These are phyloP conservation scores for Drosophila lacicola DNA, from an alignment of 2,888 invertebrate species.

Conservation along the genomic window DNA sequence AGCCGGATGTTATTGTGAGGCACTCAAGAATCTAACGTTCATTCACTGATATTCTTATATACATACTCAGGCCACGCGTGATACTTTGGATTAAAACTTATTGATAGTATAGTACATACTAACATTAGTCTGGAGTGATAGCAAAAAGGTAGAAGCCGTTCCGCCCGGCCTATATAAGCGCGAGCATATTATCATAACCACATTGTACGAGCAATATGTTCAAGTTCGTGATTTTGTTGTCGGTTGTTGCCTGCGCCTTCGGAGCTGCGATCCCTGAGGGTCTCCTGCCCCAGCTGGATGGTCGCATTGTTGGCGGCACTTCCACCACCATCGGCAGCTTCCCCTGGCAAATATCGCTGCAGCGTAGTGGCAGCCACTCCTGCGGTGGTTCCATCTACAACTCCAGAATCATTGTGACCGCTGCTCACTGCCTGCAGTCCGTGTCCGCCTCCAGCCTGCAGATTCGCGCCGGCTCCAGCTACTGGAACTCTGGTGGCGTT, in stretches of 20 bases:
- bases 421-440: constrained; percentile 87
- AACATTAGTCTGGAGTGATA: neutral
- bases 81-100: neutral
- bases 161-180: constrained; percentile 13
- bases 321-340: constrained; percentile 66
- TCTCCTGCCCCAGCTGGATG: constrained; percentile 73
- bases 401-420: constrained; percentile 86
- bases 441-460: constrained; percentile 56
- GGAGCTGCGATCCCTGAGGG: constrained; percentile 70
- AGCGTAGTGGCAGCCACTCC: constrained; percentile 85
- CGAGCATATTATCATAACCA: neutral
- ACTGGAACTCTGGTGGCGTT: constrained; percentile 77
- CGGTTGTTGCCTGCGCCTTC: constrained; percentile 66
- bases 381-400: constrained; percentile 87
- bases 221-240: constrained; percentile 67
- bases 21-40: neutral
- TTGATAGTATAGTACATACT: constrained; percentile 1
- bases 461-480: constrained; percentile 87
- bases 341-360: constrained; percentile 79
- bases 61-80: constrained; percentile 7
- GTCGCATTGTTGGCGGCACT: constrained; percentile 81
- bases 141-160: neutral
- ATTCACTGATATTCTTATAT: neutral
- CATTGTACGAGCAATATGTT: constrained; percentile 59
- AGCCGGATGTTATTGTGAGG: constrained; percentile 10